Percentiles rank a stretch among this genome's conserved stretches.
These are phyloP conservation scores for Peromyscus leucopus DNA, from an alignment of 2,113 vertebrate genomes.

Conservation along the genomic window DNA sequence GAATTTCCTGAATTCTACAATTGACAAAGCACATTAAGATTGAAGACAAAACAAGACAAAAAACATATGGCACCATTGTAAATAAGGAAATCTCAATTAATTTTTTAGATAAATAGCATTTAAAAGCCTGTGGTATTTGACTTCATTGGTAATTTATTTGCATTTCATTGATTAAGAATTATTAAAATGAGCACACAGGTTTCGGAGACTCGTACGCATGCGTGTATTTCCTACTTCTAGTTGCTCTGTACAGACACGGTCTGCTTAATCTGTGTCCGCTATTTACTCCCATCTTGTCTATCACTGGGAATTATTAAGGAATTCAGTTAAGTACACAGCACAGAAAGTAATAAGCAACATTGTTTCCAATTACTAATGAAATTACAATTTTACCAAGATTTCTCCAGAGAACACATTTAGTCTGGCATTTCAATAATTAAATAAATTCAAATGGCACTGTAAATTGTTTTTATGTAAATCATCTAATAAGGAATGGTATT, in stretches of 20 bases:
- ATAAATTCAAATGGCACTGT: constrained; percentile 66
- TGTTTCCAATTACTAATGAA: constrained; percentile 68
- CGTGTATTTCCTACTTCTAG: not conserved
- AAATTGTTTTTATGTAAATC: constrained; percentile 78
- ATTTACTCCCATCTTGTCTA: not conserved
- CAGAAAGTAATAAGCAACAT: constrained; percentile 61
- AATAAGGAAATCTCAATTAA: constrained; percentile 58
- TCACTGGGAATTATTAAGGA: constrained; percentile 11
- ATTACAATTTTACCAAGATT: constrained; percentile 62
- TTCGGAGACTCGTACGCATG: constrained; percentile 7
- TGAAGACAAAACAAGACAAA: not conserved
- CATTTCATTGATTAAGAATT: constrained; percentile 45
- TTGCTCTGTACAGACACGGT: not conserved
- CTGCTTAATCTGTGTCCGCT: not conserved
- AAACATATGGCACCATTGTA: not conserved
- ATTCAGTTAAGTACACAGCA: constrained; percentile 29
- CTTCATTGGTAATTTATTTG: not conserved
- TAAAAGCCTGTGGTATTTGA: constrained; percentile 17
- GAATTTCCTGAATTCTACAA: constrained; percentile 44
- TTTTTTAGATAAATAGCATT: constrained; percentile 49
- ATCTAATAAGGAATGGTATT: constrained; percentile 38
- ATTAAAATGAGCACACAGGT: constrained; percentile 52
- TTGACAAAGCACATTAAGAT: not conserved
- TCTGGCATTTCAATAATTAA: constrained; percentile 77
- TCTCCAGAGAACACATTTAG: constrained; percentile 62